These are phyloP conservation scores for Scaptodrosophila latifasciaeformis DNA, from an alignment of 2,888 invertebrate genomes.

Conservation along the genomic window DNA sequence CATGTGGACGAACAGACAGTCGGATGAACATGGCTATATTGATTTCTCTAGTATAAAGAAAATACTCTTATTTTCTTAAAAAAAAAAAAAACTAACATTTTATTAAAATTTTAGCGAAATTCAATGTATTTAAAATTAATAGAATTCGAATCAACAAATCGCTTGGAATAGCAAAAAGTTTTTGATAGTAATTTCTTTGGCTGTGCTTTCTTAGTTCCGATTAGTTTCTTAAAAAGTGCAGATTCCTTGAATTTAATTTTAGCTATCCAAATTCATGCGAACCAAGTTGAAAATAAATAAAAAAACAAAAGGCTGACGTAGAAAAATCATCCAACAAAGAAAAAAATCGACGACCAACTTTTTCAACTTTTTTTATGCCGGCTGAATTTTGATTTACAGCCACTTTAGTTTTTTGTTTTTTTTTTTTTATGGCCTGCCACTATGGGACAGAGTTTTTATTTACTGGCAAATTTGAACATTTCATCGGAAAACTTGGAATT, in stretches of 20 bases:
- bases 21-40: no score
- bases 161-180: constrained; percentile 15
- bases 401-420: constrained; percentile 65
- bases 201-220: background rate
- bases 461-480: no score
- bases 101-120: constrained; percentile 61
- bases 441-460: constrained; percentile 35
- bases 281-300: constrained; percentile 51
- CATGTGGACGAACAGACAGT: no score
- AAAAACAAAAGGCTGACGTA: constrained; percentile 1
- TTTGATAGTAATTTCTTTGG: constrained; percentile 4
- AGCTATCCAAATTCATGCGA: no score
- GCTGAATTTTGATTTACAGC: constrained; percentile 63
- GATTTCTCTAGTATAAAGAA: no score
- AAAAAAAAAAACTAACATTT: no score
- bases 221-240: background rate
- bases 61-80: no score
- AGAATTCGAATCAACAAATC: constrained; percentile 28
- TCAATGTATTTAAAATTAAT: constrained; percentile 62
- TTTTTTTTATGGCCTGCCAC: constrained; percentile 50
- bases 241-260: no score
- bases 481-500: no score
- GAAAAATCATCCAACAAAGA: constrained; percentile 10
- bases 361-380: constrained; percentile 47
- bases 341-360: constrained; percentile 24